Percentiles rank a stretch among this genome's conserved stretches.
Conservation (phyloP, 2,888 invertebrate species). For the Drosophila anomelani region DNA sequence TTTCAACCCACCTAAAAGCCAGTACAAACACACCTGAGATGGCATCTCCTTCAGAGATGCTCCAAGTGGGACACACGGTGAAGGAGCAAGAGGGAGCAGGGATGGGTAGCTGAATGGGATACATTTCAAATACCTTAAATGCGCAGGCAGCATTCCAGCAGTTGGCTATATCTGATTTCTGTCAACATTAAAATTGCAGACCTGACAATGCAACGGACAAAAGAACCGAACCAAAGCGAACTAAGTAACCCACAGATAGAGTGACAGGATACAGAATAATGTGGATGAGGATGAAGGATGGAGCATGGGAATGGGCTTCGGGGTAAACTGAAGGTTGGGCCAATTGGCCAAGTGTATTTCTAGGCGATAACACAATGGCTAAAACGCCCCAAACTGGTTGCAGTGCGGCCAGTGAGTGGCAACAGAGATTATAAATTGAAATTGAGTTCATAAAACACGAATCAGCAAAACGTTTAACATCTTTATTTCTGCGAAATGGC, state of each 20-base stretch:
- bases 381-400: slow-evolving; percentile 69
- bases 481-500: slow-evolving; percentile 81
- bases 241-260: slow-evolving; percentile 78
- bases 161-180: slow-evolving; percentile 77
- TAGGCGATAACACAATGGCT: slow-evolving; percentile 77
- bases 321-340: slow-evolving; percentile 12
- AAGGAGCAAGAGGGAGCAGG: not conserved
- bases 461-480: slow-evolving; percentile 83
- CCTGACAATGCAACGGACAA: slow-evolving; percentile 70
- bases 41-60: slow-evolving; percentile 24
- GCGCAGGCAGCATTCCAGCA: slow-evolving; percentile 78
- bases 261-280: slow-evolving; percentile 45
- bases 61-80: slow-evolving; percentile 40
- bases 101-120: slow-evolving; percentile 53
- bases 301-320: not conserved
- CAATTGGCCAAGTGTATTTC: slow-evolving; percentile 70
- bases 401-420: slow-evolving; percentile 66
- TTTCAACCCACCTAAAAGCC: slow-evolving; percentile 16
- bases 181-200: slow-evolving; percentile 81
- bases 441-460: slow-evolving; percentile 84
- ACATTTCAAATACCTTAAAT: slow-evolving; percentile 77
- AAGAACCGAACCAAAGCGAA: slow-evolving; percentile 45
- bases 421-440: slow-evolving; percentile 82
- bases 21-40: slow-evolving; percentile 18
- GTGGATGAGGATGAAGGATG: not conserved